Conservation (phyloP, 2,888 invertebrate genomes). For the Xestia sexstrigata region DNA sequence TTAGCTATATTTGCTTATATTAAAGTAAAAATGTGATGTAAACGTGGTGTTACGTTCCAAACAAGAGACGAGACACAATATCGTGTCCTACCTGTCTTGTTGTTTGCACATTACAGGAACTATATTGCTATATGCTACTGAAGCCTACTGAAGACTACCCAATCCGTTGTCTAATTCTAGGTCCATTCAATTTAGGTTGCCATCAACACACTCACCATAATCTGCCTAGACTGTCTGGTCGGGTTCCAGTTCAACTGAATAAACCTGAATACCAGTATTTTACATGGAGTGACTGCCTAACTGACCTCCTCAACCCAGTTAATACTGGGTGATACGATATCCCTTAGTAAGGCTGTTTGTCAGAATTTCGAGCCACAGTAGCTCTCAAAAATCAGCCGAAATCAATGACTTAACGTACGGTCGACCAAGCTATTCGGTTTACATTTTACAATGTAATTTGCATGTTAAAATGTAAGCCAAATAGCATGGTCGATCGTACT, state of each 20-base stretch:
- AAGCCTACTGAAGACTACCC: neutral
- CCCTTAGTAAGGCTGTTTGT: too few relatives aligned
- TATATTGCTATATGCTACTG: too few relatives aligned
- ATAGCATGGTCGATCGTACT: too few relatives aligned
- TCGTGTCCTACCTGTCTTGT: neutral
- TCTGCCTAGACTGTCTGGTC: neutral
- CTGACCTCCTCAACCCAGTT: too few relatives aligned
- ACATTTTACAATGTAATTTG: too few relatives aligned
- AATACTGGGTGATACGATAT: too few relatives aligned
- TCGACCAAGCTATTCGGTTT: too few relatives aligned
- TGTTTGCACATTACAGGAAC: neutral
- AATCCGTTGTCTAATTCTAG: neutral
- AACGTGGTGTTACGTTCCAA: neutral
- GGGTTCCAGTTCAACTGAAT: neutral
- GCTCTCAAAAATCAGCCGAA: too few relatives aligned
- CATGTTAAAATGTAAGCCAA: too few relatives aligned
- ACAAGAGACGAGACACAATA: neutral
- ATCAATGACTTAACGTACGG: too few relatives aligned
- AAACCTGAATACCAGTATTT: neutral
- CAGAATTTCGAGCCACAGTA: too few relatives aligned
- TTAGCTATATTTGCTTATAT: slow-evolving; percentile 7
- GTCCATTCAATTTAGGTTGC: neutral
- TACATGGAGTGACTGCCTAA: too few relatives aligned
- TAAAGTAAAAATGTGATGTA: neutral
- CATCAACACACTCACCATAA: neutral